These are phyloP conservation scores for Actenoides hombroni DNA, from an alignment of 2,113 vertebrate genomes.

Conservation along the genomic window DNA sequence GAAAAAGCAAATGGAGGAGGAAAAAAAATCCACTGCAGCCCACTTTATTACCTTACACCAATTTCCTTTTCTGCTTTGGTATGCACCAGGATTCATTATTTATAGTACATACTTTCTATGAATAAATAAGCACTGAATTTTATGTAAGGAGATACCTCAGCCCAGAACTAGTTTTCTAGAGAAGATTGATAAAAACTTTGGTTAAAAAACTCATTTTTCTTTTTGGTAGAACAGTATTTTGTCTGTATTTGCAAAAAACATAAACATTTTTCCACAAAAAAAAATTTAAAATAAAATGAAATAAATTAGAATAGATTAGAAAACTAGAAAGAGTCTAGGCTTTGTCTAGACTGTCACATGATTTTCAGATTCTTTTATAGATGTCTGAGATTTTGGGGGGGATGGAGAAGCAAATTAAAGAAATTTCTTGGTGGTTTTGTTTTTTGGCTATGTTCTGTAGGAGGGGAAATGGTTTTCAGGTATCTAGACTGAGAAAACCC, in stretches of 20 bases:
- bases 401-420: rapidly evolving
- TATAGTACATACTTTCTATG: neutral
- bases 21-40: neutral
- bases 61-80: neutral
- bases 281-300: neutral
- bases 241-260: neutral
- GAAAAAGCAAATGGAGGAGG: neutral
- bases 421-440: neutral
- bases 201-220: neutral
- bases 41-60: neutral
- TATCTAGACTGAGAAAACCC: neutral
- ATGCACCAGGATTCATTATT: neutral
- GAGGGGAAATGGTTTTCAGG: neutral
- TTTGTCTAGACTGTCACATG: neutral
- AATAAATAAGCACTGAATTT: constrained; percentile 44
- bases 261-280: neutral
- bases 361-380: neutral
- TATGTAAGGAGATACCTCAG: neutral
- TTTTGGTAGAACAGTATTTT: neutral
- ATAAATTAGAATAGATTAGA: neutral
- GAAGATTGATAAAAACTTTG: neutral
- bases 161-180: neutral
- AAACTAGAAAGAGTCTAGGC: neutral
- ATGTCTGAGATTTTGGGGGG: neutral
- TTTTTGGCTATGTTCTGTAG: neutral